Evolutionary conservation across 2,113 vertebrate genomes (phyloP), one percentile per base, ranked within the genome.

Genomic region (Ornithorhynchus anatinus): DNA sequence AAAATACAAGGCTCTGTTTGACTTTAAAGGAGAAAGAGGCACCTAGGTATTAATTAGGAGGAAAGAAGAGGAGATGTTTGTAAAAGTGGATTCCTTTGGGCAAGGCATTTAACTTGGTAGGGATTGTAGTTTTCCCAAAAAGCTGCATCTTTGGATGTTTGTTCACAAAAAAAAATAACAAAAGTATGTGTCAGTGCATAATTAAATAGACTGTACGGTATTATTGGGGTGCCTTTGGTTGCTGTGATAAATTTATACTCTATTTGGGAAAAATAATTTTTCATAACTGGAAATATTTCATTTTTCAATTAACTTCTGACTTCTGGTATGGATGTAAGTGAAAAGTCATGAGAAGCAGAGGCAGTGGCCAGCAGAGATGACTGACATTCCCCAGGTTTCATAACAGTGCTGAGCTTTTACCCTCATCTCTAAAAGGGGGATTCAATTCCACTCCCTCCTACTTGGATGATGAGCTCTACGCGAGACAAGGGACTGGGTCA

Each of bases 21-120:
- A 17, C 54, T n/a, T 59, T 70, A 67, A 75, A 44, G 57, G 31
- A 82, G 64, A 77, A 66, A 44, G 50, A 73, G 54, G 45, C 37
- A 40, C 14, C 39, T 72, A 58, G 50, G 53, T 56, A 60, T 44
- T 62, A 38, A 54, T 64, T 48, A 73, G 5, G 47, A 29, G 29
- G 19, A 53, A 37, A 32, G 38, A 62, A 69, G 63, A 37, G 39
- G 48, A 73, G 48, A 57, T 66, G 60, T 67, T 31, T 58, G 66
- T 32, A 37, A 29, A 69, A 29, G n/a, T n/a, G n/a, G 15, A 69
- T 43, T 50, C 67, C 62, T 75, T 62, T 59, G 32, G 51, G 56
- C 64, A 33, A 48, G 63, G 38, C 61, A 56, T 77, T 68, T 42
- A 75, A 53, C 52, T 10, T 19, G 13, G 22, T 8, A 29, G 48